phyloP scores from a whole-genome alignment of 2,888 invertebrate genomes.

The Alentia gelatinosa region DNA sequence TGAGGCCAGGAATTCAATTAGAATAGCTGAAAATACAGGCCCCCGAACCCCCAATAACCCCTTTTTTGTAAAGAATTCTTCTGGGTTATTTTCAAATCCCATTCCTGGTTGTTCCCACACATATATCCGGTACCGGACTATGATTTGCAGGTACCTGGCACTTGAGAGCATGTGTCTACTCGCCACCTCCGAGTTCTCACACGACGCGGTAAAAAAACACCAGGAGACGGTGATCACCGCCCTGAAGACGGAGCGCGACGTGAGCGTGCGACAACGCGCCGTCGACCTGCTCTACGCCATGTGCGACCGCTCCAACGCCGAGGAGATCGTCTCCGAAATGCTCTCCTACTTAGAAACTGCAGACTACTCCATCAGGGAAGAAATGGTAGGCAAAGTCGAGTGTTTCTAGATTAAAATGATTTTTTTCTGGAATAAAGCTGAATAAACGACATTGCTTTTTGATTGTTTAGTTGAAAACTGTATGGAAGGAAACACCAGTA shows the following conservation, averaged over 20 bases:
- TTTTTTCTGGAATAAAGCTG: too few species aligned
- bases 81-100: neutral
- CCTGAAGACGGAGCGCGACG: conserved; percentile 99
- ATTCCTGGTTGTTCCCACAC: neutral
- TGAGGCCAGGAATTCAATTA: too few species aligned
- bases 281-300: conserved; percentile 99
- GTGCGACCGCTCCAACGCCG: conserved; percentile 99
- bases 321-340: conserved; percentile 99
- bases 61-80: too few species aligned
- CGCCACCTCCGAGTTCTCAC: conserved; percentile 99
- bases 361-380: conserved; percentile 99
- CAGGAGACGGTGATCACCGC: conserved; percentile 99
- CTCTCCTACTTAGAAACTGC: conserved; percentile 98
- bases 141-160: conserved; percentile 88
- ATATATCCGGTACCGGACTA: neutral
- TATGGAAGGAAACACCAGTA: too few species aligned
- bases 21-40: too few species aligned
- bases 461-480: too few species aligned
- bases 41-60: too few species aligned
- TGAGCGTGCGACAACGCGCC: conserved; percentile 97
- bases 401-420: neutral
- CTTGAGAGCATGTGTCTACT: conserved; percentile 99
- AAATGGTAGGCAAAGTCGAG: conserved; percentile 88
- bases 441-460: too few species aligned
- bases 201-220: conserved; percentile 99